These are phyloP conservation scores for Zapornia atra DNA, from an alignment of 2,113 vertebrate species.

Conservation along the genomic window DNA sequence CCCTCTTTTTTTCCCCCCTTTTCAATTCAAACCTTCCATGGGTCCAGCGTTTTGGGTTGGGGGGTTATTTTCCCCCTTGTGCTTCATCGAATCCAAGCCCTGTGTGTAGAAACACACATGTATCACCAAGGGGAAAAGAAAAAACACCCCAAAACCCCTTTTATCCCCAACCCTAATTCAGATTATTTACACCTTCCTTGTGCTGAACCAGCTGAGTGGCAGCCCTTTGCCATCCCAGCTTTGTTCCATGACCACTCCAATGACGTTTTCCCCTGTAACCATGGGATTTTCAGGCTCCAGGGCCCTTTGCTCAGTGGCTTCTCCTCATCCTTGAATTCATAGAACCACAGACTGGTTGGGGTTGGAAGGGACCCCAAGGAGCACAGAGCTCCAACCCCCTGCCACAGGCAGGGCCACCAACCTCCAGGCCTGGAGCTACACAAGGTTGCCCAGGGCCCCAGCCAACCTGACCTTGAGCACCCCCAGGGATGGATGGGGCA, in stretches of 20 bases:
- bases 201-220: background rate
- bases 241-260: background rate
- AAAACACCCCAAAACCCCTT: background rate
- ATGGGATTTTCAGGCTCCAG: background rate
- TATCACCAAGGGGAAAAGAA: background rate
- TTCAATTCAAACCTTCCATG: background rate
- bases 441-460: no score
- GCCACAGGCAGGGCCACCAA: no score
- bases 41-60: background rate
- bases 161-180: background rate
- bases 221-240: background rate
- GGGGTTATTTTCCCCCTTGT: background rate
- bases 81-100: background rate
- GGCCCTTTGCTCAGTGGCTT: background rate
- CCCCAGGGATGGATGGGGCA: no score
- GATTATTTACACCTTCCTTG: background rate
- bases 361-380: no score
- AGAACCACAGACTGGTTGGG: no score
- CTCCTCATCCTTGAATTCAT: background rate
- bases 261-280: fast-evolving
- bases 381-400: no score
- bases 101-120: fast-evolving
- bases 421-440: no score
- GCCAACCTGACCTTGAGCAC: no score
- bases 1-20: background rate